Conservation (phyloP, 2,888 invertebrate genomes). For the Bellardia bayeri region DNA sequence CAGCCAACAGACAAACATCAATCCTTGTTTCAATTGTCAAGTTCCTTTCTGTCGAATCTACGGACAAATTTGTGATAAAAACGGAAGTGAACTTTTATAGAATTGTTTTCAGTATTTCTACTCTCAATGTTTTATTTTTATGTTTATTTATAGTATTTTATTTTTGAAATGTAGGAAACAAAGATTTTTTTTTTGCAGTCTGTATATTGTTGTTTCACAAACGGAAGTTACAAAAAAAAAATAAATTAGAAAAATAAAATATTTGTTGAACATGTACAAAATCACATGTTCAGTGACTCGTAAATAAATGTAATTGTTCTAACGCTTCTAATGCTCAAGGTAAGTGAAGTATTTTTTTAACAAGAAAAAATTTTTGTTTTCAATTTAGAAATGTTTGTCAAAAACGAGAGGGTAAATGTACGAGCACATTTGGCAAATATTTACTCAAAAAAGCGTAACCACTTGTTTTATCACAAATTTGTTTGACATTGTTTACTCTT, state of each 20-base stretch:
- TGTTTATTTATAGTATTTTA: background rate
- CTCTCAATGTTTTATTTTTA: background rate
- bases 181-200: background rate
- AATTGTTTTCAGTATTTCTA: background rate
- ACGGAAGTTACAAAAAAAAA: slow-evolving; percentile 11
- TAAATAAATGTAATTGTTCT: slow-evolving; percentile 29
- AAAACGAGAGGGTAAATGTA: background rate
- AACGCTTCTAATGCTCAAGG: background rate
- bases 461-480: too few relatives aligned
- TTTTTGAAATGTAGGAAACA: background rate
- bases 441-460: too few relatives aligned
- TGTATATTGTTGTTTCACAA: background rate
- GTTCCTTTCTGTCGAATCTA: background rate
- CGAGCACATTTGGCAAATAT: too few relatives aligned
- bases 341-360: slow-evolving; percentile 18
- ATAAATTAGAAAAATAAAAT: background rate
- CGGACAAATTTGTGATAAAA: background rate
- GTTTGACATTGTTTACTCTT: too few relatives aligned
- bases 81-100: background rate
- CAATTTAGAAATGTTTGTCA: background rate
- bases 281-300: slow-evolving; percentile 9
- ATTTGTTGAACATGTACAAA: slow-evolving; percentile 1
- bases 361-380: background rate
- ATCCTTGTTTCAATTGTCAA: background rate
- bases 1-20: too few relatives aligned